Conservation (phyloP, 2,113 vertebrate species). For the Calyptommatus sinebrachiatus region DNA sequence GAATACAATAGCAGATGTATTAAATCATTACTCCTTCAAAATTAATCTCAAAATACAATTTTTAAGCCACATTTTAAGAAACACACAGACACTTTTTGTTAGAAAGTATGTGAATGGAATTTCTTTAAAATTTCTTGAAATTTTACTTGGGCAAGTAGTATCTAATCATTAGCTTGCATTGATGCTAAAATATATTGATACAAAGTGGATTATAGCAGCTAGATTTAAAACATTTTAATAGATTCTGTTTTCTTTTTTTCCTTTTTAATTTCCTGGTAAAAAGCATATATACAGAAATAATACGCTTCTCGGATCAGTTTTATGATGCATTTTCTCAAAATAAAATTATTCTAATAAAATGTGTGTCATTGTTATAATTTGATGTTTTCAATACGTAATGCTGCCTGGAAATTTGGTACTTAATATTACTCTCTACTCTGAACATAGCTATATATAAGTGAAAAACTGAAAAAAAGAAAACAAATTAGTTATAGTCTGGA, state of each 20-base stretch:
- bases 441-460: neutral
- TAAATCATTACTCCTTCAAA: neutral
- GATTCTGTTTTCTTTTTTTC: neutral
- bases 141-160: neutral
- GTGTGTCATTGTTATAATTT: neutral
- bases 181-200: neutral
- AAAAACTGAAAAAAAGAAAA: neutral
- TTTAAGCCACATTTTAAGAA: neutral
- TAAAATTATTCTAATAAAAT: slow-evolving; percentile 2
- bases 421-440: neutral
- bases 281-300: neutral
- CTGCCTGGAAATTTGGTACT: neutral
- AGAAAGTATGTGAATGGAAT: neutral
- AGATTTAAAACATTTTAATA: neutral
- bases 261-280: neutral
- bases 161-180: neutral
- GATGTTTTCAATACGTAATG: neutral
- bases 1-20: neutral
- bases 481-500: too few species aligned
- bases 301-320: neutral
- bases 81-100: neutral
- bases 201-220: neutral
- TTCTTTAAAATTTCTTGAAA: neutral
- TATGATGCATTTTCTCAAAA: neutral
- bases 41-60: neutral